These are phyloP conservation scores for Endomychus coccineus DNA, from an alignment of 2,888 invertebrate species.

Conservation along the genomic window DNA sequence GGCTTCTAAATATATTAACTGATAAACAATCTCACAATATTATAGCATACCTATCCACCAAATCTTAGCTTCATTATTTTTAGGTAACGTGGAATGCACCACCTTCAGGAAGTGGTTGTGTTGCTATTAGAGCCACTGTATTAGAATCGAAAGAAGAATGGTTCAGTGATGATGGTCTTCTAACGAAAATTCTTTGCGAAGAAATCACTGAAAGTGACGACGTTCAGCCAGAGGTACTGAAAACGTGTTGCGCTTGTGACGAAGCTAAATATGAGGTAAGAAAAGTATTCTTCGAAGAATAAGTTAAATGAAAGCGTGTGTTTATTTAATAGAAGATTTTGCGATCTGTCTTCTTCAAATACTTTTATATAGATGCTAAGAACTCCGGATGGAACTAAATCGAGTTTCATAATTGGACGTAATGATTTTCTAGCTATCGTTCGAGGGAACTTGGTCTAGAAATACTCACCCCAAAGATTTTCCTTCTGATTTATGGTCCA, in stretches of 20 bases:
- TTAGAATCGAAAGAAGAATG: conserved; percentile 64
- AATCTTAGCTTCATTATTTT: too few species aligned
- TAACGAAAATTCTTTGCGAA: conserved; percentile 67
- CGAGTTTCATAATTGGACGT: neutral
- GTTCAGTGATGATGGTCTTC: conserved; percentile 70
- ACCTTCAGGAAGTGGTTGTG: conserved; percentile 66
- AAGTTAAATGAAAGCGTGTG: neutral
- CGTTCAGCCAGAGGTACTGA: conserved; percentile 55
- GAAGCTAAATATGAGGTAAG: conserved; percentile 90
- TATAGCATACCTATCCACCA: too few species aligned
- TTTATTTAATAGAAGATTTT: too few species aligned
- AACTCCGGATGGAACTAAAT: neutral
- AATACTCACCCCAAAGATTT: conserved; percentile 92
- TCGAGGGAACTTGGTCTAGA: conserved; percentile 88
- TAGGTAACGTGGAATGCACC: conserved; percentile 69
- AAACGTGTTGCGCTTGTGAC: conserved; percentile 85
- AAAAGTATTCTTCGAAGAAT: conserved; percentile 1
- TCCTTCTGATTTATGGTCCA: conserved; percentile 74
- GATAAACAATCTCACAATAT: too few species aligned
- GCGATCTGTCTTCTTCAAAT: too few species aligned
- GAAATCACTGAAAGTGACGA: conserved; percentile 51
- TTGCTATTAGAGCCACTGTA: conserved; percentile 69
- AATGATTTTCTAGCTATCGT: conserved; percentile 68
- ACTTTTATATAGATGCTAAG: too few species aligned
- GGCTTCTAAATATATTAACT: too few species aligned